A percentile compares a stretch with the other conserved stretches of the same genome.
phyloP scores from a whole-genome alignment of 1,140 invertebrate species.

The Octopus bimaculoides region DNA sequence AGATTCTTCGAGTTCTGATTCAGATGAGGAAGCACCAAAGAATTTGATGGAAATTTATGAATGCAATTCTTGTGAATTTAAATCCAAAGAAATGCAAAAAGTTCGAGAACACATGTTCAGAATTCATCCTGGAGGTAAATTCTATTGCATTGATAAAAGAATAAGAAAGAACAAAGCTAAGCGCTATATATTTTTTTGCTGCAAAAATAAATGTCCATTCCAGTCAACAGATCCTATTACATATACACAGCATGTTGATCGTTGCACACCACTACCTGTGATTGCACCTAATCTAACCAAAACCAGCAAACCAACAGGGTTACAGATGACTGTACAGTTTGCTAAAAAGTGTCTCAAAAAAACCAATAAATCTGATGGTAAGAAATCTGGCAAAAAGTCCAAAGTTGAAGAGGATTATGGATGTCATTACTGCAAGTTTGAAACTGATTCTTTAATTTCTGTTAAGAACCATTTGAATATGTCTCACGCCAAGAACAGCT shows the following conservation, averaged over 20 bases:
- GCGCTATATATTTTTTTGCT: constrained; percentile 44
- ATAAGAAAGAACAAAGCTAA: constrained; percentile 34
- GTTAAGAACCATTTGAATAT: neutral
- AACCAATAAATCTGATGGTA: neutral
- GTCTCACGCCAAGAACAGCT: neutral
- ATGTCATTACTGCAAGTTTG: constrained; percentile 8
- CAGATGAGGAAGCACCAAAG: constrained; percentile 12
- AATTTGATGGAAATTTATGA: constrained; percentile 28
- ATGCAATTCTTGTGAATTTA: constrained; percentile 46
- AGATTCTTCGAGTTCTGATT: neutral
- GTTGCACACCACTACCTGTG: constrained; percentile 33
- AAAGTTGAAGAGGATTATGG: neutral
- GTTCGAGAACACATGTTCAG: constrained; percentile 31
- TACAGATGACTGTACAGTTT: constrained; percentile 6
- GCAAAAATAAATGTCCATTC: constrained; percentile 42
- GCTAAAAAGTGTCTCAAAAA: neutral
- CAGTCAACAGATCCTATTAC: constrained; percentile 33
- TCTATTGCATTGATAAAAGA: constrained; percentile 41
- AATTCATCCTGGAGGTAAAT: constrained; percentile 35
- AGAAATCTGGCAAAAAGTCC: neutral
- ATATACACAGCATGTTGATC: constrained; percentile 38
- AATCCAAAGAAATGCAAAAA: constrained; percentile 21
- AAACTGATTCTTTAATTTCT: constrained; percentile 2
- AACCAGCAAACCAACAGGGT: neutral
- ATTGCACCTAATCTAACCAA: neutral